Percentiles rank a stretch among this genome's conserved stretches.
These are phyloP conservation scores for Eulemur rufifrons DNA, from an alignment of 2,113 vertebrate genomes.

Conservation along the genomic window DNA sequence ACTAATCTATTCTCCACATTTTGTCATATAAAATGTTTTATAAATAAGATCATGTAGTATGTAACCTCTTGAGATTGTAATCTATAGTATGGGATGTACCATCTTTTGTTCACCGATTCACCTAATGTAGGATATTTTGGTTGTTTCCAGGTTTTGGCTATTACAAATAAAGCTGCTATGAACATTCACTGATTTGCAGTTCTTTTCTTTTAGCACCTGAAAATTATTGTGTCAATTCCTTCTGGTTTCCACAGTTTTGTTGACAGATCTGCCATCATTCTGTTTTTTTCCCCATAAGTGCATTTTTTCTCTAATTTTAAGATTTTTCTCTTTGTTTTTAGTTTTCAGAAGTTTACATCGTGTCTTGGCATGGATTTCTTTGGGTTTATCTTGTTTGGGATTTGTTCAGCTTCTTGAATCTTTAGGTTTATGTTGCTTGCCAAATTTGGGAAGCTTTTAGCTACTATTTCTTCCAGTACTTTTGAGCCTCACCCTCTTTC, in stretches of 20 bases:
- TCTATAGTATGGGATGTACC: background rate
- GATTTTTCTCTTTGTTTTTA: background rate
- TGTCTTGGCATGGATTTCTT: background rate
- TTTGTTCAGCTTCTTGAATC: background rate
- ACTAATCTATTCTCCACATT: background rate
- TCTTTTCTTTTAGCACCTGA: background rate
- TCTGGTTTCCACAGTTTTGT: background rate
- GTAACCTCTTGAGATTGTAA: background rate
- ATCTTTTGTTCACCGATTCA: background rate
- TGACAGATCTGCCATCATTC: background rate
- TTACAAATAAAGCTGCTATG: background rate
- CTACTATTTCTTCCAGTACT: background rate
- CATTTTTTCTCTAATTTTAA: background rate
- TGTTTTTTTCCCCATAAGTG: background rate
- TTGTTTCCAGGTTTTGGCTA: background rate
- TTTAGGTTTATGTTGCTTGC: background rate
- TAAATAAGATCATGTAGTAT: background rate
- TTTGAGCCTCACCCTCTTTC: background rate
- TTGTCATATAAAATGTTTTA: background rate
- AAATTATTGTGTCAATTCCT: background rate
- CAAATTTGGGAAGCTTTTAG: background rate
- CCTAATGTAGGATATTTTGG: background rate
- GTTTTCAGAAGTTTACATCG: background rate
- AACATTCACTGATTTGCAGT: background rate
- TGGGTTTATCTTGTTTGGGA: background rate